Evolutionary conservation across 2,797 vertebrate genomes (phyloP), one percentile per base, ranked within the genome.

Genomic region (Ciconia nigra): DNA sequence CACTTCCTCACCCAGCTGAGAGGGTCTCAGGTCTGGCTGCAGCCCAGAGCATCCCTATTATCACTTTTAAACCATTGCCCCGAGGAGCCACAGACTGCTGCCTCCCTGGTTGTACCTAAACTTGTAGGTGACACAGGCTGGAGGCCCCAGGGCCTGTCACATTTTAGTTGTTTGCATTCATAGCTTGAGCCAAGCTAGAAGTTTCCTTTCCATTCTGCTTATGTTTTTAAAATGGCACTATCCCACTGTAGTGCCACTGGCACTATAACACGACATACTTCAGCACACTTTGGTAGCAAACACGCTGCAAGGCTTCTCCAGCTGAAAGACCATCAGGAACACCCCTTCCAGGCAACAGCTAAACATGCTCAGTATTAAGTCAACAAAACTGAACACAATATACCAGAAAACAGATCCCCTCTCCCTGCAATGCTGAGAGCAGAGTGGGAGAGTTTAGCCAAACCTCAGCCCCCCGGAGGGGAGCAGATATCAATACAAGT

Each of bases 211-310:
- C 14, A 4, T 71, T 52, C 39, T 12, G 9, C 67, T 63, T 11
- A 10, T 7, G 18, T 26, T 76, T 80, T 29, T 9, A 6, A 74
- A 88, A 52, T 5, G 2, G n/a, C 31, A 22, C 7, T 13, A 4
- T 18, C 37, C 58, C 66, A n/a, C 22, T 22, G 24, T 11, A 26
- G 42, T 5, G 24, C 58, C 49, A 13, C 26, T 11, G 25, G 67
- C 58, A 13, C 49, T 7, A 1, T 1, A 5, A 29, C 24, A 9
- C 31, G 3, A 2, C 25, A 8, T 11, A 7, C 9, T 11, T 44
- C 47, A 51, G 33, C 39, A 28, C 10, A 1, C 19, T n/a, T 76
- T 0, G 1, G 46, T 8, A 66, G 61, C 70, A 42, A 29, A 66
- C 14, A 20, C 5, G 4, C 24, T 5, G 21, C 62, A 49, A 65